Evolutionary conservation across 2,797 vertebrate species (phyloP).

Genomic region (Ctenosaura bakeri): DNA sequence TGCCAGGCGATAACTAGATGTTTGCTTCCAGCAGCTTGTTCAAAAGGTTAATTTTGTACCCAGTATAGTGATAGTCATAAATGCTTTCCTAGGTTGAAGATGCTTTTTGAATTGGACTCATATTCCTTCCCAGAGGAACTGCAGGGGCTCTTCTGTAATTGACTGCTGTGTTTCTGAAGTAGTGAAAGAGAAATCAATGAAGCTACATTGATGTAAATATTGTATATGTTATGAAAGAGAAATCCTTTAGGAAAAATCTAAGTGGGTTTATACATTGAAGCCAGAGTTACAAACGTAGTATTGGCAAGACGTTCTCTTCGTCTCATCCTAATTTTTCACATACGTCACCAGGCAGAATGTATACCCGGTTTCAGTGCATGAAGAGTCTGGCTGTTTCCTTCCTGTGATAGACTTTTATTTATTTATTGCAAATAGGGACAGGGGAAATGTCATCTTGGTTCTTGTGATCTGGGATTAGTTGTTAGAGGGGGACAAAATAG

Average conservation of each 20-base stretch:
- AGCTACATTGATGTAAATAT: conserved; percentile 34
- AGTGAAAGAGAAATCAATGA: conserved; percentile 6
- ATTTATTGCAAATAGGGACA: background rate
- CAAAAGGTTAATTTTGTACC: conserved; percentile 32
- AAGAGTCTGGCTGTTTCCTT: conserved; percentile 45
- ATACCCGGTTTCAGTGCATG: conserved; percentile 55
- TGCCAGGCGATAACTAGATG: background rate
- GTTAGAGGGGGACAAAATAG: background rate
- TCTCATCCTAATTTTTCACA: conserved; percentile 63
- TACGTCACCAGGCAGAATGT: conserved; percentile 56
- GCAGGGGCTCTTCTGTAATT: background rate
- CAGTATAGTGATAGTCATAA: conserved; percentile 42
- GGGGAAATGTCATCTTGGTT: background rate
- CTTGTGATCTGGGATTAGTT: background rate
- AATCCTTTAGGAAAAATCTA: conserved; percentile 15
- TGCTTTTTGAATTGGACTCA: conserved; percentile 41
- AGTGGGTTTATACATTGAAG: conserved; percentile 56
- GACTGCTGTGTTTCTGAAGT: conserved; percentile 29
- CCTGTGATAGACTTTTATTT: conserved; percentile 46
- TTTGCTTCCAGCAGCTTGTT: conserved; percentile 29
- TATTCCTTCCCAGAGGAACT: conserved; percentile 27
- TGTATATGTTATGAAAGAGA: conserved; percentile 34
- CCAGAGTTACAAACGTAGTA: conserved; percentile 40
- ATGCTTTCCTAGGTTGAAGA: conserved; percentile 31
- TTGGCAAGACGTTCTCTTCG: conserved; percentile 60